phyloP scores from a whole-genome alignment of 2,888 invertebrate genomes.

The Nephrotoma flavescens region DNA sequence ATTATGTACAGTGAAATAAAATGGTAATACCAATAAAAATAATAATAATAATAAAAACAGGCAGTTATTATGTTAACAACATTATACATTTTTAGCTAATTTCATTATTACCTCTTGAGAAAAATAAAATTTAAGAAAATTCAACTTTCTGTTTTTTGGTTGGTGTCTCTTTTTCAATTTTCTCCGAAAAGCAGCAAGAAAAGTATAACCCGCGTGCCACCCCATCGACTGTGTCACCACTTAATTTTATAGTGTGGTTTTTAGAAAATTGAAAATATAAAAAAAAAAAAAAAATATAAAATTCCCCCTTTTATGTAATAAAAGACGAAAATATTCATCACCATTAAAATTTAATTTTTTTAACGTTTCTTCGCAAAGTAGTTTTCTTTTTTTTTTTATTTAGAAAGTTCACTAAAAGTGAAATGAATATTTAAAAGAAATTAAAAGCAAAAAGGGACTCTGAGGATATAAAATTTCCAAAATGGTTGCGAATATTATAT shows the following conservation, averaged over 20 bases:
- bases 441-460: neutral
- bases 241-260: neutral
- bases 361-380: neutral
- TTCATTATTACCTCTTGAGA: neutral
- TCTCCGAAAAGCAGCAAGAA: neutral
- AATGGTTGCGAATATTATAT: neutral
- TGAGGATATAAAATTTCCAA: neutral
- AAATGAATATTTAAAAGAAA: neutral
- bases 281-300: neutral
- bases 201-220: neutral
- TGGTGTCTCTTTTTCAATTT: neutral
- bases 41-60: neutral
- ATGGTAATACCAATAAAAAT: too few species aligned
- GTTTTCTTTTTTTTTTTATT: neutral
- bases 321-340: neutral
- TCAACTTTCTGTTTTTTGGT: neutral
- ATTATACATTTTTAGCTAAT: neutral
- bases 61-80: neutral
- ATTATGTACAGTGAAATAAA: neutral
- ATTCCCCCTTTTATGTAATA: neutral
- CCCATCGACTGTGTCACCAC: neutral
- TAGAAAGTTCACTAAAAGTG: neutral
- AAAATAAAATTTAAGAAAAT: neutral
- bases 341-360: neutral
- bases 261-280: neutral